Evolutionary conservation across 2,797 vertebrate genomes (phyloP), one percentile per base, ranked within the genome.

Genomic region (Remorina albescens): DNA sequence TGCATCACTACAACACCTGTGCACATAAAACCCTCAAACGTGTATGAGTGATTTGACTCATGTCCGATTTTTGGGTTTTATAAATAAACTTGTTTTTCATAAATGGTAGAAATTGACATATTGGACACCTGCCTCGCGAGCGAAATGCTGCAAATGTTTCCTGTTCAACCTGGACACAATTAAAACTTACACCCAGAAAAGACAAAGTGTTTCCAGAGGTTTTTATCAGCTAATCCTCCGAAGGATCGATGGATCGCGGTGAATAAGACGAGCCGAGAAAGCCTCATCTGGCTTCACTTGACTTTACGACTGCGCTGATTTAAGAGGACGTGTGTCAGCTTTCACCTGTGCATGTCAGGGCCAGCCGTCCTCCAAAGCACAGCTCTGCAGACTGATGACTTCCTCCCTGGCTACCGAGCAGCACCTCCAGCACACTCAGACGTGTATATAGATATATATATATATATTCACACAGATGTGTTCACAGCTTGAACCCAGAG

Each of bases 231-330:
- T 47, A 32, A 42, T 62, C 37, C 51, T 67, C 26, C 25, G 37
- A 67, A 61, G 71, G 67, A 50, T 41, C 28, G 47, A 34, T 47
- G 28, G 26, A 71, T 28, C 11, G 28, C 0, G 19, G 21, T 6
- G 21, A 59, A 53, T 57, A 21, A 55, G 54, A 70, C 28, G 47
- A 44, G 53, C 10, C 15, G 12, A 36, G 41, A 77, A 58, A 64
- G 73, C 53, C 77, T 88, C 86, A 82, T 91, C 90, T 92, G 91
- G 89, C 70, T 90, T 83, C 72, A 57, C 75, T 92, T 83, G 68
- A 58, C 73, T 83, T 86, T 68, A 79, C 25, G 76, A 60, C 73
- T 57, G 76, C 12, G 23, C 75, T 81, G 87, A 86, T 87, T 88
- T 90, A 80, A 85, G 83, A 69, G 60, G 84, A 80, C 81, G 51